A percentile compares a stretch with the other conserved stretches of the same genome.
phyloP scores from a whole-genome alignment of 2,113 vertebrate species.

The Leptodactylus fuscus region DNA sequence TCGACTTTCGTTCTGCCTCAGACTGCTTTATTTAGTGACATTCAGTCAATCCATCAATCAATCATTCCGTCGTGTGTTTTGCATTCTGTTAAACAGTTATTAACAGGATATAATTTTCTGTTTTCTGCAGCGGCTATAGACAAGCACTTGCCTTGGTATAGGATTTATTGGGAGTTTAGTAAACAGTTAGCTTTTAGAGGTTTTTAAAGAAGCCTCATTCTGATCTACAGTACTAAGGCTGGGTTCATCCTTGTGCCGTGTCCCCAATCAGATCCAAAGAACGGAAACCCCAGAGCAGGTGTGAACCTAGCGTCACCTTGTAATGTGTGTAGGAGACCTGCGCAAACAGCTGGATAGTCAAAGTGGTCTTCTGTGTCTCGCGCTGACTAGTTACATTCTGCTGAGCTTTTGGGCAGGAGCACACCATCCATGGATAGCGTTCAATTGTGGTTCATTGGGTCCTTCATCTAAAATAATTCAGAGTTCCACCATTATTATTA shows the following conservation, averaged over 20 bases:
- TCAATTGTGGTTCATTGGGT: too few species aligned
- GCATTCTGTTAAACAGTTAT: constrained; percentile 60
- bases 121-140: not conserved
- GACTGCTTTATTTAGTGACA: constrained; percentile 68
- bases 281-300: too few species aligned
- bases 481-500: too few species aligned
- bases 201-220: too few species aligned
- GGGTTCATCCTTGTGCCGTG: too few species aligned
- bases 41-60: constrained; percentile 63
- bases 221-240: not conserved
- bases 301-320: too few species aligned
- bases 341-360: not conserved
- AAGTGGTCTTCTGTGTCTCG: not conserved
- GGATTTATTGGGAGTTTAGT: not conserved
- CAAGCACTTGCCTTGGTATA: not conserved
- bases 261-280: too few species aligned
- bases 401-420: too few species aligned
- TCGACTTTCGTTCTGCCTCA: constrained; percentile 73
- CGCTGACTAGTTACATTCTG: too few species aligned
- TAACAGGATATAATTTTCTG: constrained; percentile 7
- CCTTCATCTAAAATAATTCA: too few species aligned
- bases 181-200: not conserved
- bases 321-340: not conserved
- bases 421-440: too few species aligned
- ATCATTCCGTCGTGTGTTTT: constrained; percentile 67